Percentiles rank a stretch among this genome's conserved stretches.
Evolutionary conservation across 2,797 vertebrate species (phyloP).

Genomic region (Myotis myotis): DNA sequence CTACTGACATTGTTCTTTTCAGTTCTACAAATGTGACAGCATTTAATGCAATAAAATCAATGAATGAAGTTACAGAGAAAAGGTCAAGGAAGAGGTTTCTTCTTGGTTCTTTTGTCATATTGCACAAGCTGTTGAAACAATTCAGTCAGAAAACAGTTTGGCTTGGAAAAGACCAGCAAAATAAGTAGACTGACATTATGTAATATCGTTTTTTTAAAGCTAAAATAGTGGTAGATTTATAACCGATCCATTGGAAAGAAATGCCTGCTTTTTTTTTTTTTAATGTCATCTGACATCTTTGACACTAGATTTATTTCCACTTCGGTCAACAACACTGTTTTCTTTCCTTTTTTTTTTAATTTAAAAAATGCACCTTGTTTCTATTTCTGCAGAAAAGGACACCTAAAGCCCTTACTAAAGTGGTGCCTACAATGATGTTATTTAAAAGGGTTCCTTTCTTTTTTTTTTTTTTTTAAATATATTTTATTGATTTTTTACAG

Average conservation of each 20-base stretch:
- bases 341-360: neutral
- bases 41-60: constrained; percentile 75
- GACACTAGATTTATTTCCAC: constrained; percentile 34
- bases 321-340: constrained; percentile 20
- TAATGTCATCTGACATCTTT: neutral
- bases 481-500: too few relatives aligned
- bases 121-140: constrained; percentile 72
- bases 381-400: constrained; percentile 17
- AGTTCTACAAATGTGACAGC: constrained; percentile 75
- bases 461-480: too few relatives aligned
- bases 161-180: constrained; percentile 47
- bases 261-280: neutral
- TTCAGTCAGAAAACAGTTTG: constrained; percentile 65
- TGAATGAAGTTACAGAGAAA: constrained; percentile 75
- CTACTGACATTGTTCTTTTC: constrained; percentile 73
- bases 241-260: constrained; percentile 5
- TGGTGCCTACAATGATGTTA: neutral
- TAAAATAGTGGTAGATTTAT: constrained; percentile 43
- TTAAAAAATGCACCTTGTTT: constrained; percentile 6
- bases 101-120: constrained; percentile 79
- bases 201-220: constrained; percentile 22
- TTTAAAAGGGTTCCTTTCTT: constrained; percentile 21
- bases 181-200: constrained; percentile 61
- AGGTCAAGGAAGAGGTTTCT: constrained; percentile 78
- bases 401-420: neutral